These are phyloP conservation scores for Entomobrya proxima DNA, from an alignment of 2,888 invertebrate genomes.

Conservation along the genomic window DNA sequence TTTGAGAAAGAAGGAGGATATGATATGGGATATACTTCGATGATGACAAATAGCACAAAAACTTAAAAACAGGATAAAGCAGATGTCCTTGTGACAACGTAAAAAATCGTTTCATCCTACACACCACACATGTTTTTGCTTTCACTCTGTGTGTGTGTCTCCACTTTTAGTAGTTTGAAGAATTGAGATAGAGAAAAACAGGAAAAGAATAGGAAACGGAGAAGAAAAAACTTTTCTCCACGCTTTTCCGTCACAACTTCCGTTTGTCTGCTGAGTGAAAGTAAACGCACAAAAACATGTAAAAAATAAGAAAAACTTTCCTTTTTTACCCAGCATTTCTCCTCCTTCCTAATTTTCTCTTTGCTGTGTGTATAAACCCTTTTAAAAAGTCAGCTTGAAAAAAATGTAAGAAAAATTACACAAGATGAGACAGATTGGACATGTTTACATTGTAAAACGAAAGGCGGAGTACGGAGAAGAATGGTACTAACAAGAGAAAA, in stretches of 20 bases:
- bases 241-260: not conserved
- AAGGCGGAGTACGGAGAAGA: not conserved
- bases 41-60: not conserved
- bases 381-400: not conserved
- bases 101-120: no score
- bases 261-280: no score
- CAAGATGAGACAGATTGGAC: not conserved
- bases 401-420: not conserved
- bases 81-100: not conserved
- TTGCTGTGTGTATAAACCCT: no score
- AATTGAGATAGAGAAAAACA: not conserved
- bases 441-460: no score
- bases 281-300: no score
- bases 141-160: no score
- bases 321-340: no score
- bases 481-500: not conserved
- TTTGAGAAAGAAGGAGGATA: no score
- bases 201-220: not conserved
- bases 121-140: no score
- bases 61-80: no score
- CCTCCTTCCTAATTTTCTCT: not conserved
- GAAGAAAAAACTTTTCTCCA: slow-evolving; percentile 1
- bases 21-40: not conserved
- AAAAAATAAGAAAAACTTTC: no score
- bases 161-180: not conserved